Percentiles rank a stretch among this genome's conserved stretches.
Conservation (phyloP, 2,797 vertebrate species). For the Leptodon cayanensis region DNA sequence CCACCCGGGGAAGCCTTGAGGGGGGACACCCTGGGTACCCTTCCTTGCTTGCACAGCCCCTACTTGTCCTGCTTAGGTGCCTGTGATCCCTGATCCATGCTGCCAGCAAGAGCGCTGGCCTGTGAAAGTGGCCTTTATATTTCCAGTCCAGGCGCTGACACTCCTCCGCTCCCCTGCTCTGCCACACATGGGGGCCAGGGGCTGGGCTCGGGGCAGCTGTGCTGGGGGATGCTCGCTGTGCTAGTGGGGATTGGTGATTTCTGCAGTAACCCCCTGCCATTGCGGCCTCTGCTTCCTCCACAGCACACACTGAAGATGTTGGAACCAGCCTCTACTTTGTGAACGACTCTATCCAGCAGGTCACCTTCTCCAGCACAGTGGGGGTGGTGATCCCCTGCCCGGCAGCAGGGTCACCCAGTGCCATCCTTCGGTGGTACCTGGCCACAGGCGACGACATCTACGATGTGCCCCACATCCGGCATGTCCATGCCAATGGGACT, state of each 20-base stretch:
- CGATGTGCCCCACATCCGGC: constrained; percentile 97
- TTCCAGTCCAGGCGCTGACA: not conserved
- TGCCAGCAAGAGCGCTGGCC: not conserved
- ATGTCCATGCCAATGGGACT: constrained; percentile 97
- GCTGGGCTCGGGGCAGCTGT: not conserved
- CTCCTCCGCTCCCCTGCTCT: not conserved
- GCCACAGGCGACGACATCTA: constrained; percentile 99
- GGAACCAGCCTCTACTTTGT: constrained; percentile 99
- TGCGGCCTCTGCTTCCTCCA: constrained; percentile 26
- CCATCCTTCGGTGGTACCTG: constrained; percentile 97
- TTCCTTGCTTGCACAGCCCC: not conserved
- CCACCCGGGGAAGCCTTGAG: not conserved
- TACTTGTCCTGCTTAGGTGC: not conserved
- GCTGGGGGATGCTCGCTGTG: not conserved
- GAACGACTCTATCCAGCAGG: constrained; percentile 97
- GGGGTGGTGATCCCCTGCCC: constrained; percentile 99
- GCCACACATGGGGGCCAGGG: rapidly evolving
- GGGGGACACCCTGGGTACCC: not conserved
- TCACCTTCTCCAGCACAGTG: constrained; percentile 99
- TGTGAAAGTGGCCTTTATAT: constrained; percentile 11
- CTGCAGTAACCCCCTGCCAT: not conserved
- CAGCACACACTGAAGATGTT: constrained; percentile 93
- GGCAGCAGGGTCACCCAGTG: constrained; percentile 94
- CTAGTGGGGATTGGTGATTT: rapidly evolving
- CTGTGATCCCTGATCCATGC: not conserved